Evolutionary conservation across 2,888 invertebrate genomes (phyloP).

Genomic region (Acleris literana): DNA sequence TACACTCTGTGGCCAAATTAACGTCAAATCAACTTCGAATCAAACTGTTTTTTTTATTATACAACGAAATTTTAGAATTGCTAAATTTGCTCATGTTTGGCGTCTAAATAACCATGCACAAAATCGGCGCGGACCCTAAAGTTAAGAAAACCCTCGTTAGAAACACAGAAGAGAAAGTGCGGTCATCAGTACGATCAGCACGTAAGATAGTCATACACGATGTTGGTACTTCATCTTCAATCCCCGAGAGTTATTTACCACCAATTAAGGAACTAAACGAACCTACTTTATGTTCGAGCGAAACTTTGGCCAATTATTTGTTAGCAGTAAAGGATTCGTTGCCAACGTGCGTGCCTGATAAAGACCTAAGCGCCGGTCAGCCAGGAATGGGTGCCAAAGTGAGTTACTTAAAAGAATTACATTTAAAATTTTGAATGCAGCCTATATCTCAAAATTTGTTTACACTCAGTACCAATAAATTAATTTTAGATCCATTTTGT

Average conservation of each 20-base stretch:
- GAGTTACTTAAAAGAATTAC: slow-evolving; percentile 37
- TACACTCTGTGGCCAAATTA: too few species aligned
- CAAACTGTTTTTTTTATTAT: too few species aligned
- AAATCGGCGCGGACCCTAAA: slow-evolving; percentile 59
- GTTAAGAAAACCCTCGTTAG: slow-evolving; percentile 72
- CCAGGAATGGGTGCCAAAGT: slow-evolving; percentile 59
- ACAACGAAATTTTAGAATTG: too few species aligned
- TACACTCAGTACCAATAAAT: not conserved
- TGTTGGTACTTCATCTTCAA: slow-evolving; percentile 44
- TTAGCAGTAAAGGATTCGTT: slow-evolving; percentile 55
- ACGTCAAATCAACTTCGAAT: too few species aligned
- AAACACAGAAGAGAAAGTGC: slow-evolving; percentile 62
- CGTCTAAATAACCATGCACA: slow-evolving; percentile 54
- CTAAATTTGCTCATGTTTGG: too few species aligned
- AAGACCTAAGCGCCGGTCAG: slow-evolving; percentile 57
- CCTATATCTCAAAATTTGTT: not conserved
- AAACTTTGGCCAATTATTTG: slow-evolving; percentile 66
- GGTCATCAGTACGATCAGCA: slow-evolving; percentile 42
- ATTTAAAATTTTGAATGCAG: not conserved
- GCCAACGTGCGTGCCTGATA: slow-evolving; percentile 47
- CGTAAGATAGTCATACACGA: slow-evolving; percentile 53
- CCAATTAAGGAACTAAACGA: slow-evolving; percentile 56
- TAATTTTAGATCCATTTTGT: not conserved
- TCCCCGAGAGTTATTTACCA: slow-evolving; percentile 23
- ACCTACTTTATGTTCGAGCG: slow-evolving; percentile 71